phyloP scores from a whole-genome alignment of 2,113 vertebrate genomes.

The Craseonycteris thonglongyai region DNA sequence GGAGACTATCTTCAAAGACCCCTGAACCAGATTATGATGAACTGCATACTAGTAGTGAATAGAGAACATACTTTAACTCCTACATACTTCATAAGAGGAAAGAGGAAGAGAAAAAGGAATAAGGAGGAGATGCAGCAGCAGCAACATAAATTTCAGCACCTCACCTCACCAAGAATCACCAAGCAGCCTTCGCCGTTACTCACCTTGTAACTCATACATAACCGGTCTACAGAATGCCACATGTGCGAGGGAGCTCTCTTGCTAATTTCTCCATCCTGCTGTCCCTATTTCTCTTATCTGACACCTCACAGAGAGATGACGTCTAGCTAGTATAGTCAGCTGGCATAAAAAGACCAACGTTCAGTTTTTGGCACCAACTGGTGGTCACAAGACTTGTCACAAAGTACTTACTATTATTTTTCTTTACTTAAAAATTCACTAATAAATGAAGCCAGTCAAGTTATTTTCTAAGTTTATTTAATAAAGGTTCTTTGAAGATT shows the following conservation, averaged over 20 bases:
- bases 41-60: conserved; percentile 86
- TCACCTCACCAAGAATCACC: neutral
- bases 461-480: neutral
- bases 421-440: neutral
- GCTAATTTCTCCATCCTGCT: neutral
- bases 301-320: neutral
- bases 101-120: conserved; percentile 75
- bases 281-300: neutral
- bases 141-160: neutral
- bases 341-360: neutral
- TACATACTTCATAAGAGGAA: conserved; percentile 84
- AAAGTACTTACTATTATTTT: neutral
- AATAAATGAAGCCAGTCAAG: neutral
- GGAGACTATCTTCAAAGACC: conserved; percentile 89
- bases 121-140: neutral
- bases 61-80: conserved; percentile 84
- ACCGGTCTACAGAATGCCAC: neutral
- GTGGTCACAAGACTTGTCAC: neutral
- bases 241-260: neutral
- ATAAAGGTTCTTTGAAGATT: neutral
- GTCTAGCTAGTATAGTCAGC: neutral
- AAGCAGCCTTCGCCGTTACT: neutral
- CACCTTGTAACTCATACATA: neutral
- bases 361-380: neutral
- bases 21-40: conserved; percentile 89